Base-by-base conservation (phyloP, 2,888 invertebrate species). In the Willowsia nigromaculata region DNA sequence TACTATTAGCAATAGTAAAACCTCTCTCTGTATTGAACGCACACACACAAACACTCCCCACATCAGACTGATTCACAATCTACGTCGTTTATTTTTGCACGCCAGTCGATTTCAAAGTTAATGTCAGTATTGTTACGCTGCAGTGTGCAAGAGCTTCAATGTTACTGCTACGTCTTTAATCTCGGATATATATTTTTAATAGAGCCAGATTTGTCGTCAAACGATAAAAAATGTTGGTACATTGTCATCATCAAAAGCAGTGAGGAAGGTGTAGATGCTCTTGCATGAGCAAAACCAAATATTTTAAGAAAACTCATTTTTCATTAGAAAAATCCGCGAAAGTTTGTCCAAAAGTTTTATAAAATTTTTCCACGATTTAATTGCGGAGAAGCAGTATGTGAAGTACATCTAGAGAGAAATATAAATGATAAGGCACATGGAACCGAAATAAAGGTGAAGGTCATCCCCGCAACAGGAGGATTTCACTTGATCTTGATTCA, bases 381-480 rank as follows among this genome's bases (percentile, higher is more conserved):
- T n/a, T n/a, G n/a, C n/a, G n/a, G n/a, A n/a, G n/a, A n/a, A n/a
- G n/a, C n/a, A n/a, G n/a, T n/a, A n/a, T n/a, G n/a, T n/a, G n/a
- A n/a, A n/a, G n/a, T n/a, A n/a, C n/a, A n/a, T n/a, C n/a, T n/a
- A n/a, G n/a, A n/a, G n/a, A n/a, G n/a, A n/a, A n/a, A n/a, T n/a
- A n/a, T n/a, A n/a, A n/a, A n/a, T n/a, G n/a, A n/a, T n/a, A n/a
- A n/a, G n/a, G n/a, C n/a, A n/a, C 40, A 40, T 68, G 68, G 40
- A 40, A 11, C 40, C 22, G 7, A 40, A 68, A 22, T 68, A 40
- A 68, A 68, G 68, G 68, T 68, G 68, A 68, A 68, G 68, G 68
- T 68, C 40, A 68, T 53, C n/a, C 1, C 5, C 9, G 43, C 43
- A 43, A 43, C 43, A 43, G 43, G n/a, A 53, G 53, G 22, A 18